Conservation (phyloP, 2,113 vertebrate species). For the Pleuronectes platessa region DNA sequence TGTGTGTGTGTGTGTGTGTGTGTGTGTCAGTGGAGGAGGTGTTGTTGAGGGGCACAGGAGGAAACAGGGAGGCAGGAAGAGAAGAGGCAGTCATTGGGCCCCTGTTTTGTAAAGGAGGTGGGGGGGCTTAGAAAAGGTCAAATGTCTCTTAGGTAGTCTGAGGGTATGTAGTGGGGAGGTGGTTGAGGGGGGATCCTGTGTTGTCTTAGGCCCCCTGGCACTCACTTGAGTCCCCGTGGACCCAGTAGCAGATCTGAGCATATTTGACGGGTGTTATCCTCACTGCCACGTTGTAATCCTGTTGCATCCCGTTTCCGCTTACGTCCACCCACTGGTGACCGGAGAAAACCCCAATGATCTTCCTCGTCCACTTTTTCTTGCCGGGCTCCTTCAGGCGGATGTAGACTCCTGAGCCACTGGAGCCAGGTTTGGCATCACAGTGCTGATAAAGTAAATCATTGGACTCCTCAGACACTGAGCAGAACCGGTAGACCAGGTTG, state of each 20-base stretch:
- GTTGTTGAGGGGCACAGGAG: constrained; percentile 45
- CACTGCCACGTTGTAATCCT: constrained; percentile 97
- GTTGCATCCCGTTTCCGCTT: constrained; percentile 86
- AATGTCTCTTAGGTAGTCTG: constrained; percentile 4
- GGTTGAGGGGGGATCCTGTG: constrained; percentile 13
- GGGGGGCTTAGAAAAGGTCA: neutral
- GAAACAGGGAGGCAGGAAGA: constrained; percentile 23
- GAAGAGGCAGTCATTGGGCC: constrained; percentile 50
- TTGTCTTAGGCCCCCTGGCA: constrained; percentile 84
- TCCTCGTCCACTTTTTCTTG: constrained; percentile 92
- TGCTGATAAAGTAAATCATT: constrained; percentile 93
- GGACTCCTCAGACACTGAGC: constrained; percentile 94
- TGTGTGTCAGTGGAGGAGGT: constrained; percentile 37
- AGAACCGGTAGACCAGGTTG: constrained; percentile 94
- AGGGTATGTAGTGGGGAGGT: neutral
- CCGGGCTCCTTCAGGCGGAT: constrained; percentile 92
- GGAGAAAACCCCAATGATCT: constrained; percentile 93
- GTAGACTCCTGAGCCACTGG: constrained; percentile 94
- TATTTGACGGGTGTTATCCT: constrained; percentile 96
- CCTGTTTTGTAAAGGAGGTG: constrained; percentile 29
- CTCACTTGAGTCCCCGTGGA: constrained; percentile 87
- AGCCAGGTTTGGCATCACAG: constrained; percentile 93
- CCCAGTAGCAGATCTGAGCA: constrained; percentile 97
- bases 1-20: constrained; percentile 24
- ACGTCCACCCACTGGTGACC: constrained; percentile 96